Percentiles rank a stretch among this genome's conserved stretches.
Evolutionary conservation across 2,797 vertebrate genomes (phyloP).

Genomic region (Danionella dracula): DNA sequence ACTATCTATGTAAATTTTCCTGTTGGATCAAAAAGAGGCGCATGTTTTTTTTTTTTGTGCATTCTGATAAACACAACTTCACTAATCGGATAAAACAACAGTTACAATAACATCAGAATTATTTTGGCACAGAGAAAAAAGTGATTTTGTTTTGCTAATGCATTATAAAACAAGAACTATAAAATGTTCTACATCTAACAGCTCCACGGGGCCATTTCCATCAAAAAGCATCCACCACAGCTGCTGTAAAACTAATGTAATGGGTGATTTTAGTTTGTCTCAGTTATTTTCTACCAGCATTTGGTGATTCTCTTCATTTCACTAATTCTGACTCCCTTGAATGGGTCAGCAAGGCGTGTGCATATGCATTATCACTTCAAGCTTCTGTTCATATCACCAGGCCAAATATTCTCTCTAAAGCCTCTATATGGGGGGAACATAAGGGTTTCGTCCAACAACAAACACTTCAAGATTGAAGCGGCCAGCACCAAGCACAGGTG

Average conservation of each 20-base stretch:
- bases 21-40: no score
- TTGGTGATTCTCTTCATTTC: background rate
- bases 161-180: no score
- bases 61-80: no score
- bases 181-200: no score
- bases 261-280: background rate
- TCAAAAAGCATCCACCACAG: no score
- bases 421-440: background rate
- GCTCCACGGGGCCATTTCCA: no score
- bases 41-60: no score
- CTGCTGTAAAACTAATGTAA: background rate
- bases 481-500: background rate
- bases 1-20: no score
- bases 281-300: background rate
- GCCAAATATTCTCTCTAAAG: background rate
- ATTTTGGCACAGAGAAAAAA: no score
- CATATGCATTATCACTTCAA: conserved; percentile 5
- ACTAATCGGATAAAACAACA: no score
- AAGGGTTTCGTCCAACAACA: conserved; percentile 14
- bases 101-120: no score
- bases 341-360: background rate
- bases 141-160: no score
- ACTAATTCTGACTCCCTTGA: background rate
- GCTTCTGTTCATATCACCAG: conserved; percentile 5
- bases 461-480: background rate